phyloP scores from a whole-genome alignment of 2,113 vertebrate species.

The Thermophis baileyi region DNA sequence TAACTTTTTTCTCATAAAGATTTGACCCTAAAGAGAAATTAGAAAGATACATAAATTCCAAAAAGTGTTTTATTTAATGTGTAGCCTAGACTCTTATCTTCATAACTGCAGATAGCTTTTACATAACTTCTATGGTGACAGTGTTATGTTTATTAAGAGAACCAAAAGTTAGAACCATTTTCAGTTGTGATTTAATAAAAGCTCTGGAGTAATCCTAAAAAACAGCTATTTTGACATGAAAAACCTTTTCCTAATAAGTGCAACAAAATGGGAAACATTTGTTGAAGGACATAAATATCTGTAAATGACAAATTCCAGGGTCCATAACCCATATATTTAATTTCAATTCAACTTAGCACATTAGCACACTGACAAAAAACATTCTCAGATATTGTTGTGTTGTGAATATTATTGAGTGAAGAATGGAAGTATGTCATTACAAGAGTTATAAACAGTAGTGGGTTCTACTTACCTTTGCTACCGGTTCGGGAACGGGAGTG shows the following conservation, averaged over 20 bases:
- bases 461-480: too few relatives aligned
- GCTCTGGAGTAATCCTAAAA: neutral
- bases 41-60: neutral
- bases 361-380: neutral
- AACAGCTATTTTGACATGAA: neutral
- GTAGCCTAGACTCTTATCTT: neutral
- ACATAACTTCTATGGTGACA: neutral
- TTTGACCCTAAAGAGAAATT: neutral
- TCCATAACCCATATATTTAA: neutral
- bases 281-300: neutral
- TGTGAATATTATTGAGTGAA: slow-evolving; percentile 3
- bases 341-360: neutral
- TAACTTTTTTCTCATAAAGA: neutral
- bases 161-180: neutral
- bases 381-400: slow-evolving; percentile 15
- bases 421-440: neutral
- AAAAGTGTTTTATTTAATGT: neutral
- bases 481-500: too few relatives aligned
- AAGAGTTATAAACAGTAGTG: neutral
- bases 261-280: neutral
- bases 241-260: neutral
- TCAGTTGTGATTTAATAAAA: neutral
- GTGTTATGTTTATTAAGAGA: neutral
- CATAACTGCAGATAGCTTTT: neutral
- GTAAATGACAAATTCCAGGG: slow-evolving; percentile 1